These are phyloP conservation scores for Drosophila teissieri DNA, from an alignment of 1,140 invertebrate genomes.

Conservation along the genomic window DNA sequence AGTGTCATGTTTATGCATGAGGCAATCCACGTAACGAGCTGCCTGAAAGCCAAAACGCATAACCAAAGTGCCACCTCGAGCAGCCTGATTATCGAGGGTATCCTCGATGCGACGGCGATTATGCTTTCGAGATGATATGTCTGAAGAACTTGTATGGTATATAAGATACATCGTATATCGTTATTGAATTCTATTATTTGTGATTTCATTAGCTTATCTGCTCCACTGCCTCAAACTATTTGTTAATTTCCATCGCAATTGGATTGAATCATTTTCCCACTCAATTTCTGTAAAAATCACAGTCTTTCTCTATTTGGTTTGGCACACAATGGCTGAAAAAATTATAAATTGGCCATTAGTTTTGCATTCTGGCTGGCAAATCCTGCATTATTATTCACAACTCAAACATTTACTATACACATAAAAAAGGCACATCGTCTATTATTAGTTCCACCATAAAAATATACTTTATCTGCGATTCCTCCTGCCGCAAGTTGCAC, in stretches of 20 bases:
- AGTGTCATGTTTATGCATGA: slow-evolving; percentile 79
- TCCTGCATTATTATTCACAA: not conserved
- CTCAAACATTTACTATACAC: no score
- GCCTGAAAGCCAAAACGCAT: slow-evolving; percentile 42
- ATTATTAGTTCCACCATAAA: not conserved
- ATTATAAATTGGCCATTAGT: not conserved
- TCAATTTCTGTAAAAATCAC: no score
- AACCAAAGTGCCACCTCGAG: slow-evolving; percentile 3
- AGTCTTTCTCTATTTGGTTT: not conserved
- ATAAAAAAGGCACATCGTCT: not conserved
- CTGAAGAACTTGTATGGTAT: no score
- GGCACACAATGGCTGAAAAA: not conserved
- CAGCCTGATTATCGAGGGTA: slow-evolving; percentile 19
- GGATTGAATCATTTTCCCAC: not conserved
- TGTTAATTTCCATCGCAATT: no score
- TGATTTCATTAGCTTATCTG: no score
- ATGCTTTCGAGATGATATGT: not conserved
- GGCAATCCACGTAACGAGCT: slow-evolving; percentile 52
- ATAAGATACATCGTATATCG: no score
- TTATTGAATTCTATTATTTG: no score
- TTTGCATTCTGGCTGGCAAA: not conserved
- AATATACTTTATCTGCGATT: not conserved
- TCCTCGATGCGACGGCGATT: not conserved
- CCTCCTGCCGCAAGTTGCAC: not conserved
- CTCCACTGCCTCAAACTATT: no score